phyloP scores from a whole-genome alignment of 2,888 invertebrate species.

The Leptodirus hochenwartii region DNA sequence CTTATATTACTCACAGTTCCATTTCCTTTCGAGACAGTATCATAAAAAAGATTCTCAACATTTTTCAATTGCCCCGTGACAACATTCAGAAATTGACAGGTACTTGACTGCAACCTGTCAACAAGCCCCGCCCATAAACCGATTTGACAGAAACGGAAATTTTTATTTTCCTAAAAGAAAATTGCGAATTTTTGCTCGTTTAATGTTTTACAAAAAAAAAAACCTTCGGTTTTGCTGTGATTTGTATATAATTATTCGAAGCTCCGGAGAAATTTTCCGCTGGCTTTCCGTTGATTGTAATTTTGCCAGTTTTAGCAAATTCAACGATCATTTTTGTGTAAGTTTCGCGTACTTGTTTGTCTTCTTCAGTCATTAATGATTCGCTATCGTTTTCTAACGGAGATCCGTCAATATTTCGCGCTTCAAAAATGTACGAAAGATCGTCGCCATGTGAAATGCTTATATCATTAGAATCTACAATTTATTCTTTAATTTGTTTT shows the following conservation, averaged over 20 bases:
- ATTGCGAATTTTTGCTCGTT: too few relatives aligned
- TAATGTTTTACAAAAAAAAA: too few relatives aligned
- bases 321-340: conserved; percentile 47
- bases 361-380: conserved; percentile 29
- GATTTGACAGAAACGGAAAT: conserved; percentile 46
- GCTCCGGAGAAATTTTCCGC: conserved; percentile 26
- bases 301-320: conserved; percentile 38
- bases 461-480: conserved; percentile 14
- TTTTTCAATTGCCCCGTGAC: conserved; percentile 16
- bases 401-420: conserved; percentile 38
- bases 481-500: too few relatives aligned
- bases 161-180: too few relatives aligned
- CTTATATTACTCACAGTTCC: too few relatives aligned
- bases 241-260: conserved; percentile 34
- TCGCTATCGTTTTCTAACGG: conserved; percentile 25
- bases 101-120: conserved; percentile 33
- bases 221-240: conserved; percentile 29
- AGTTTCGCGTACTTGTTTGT: conserved; percentile 42
- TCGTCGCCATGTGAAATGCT: conserved; percentile 53
- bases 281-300: conserved; percentile 21
- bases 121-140: conserved; percentile 46
- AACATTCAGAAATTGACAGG: conserved; percentile 29
- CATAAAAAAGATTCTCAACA: conserved; percentile 12
- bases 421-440: conserved; percentile 50
- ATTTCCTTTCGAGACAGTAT: too few relatives aligned